phyloP scores from a whole-genome alignment of 2,888 invertebrate genomes.

The Drosophila ezoana region DNA sequence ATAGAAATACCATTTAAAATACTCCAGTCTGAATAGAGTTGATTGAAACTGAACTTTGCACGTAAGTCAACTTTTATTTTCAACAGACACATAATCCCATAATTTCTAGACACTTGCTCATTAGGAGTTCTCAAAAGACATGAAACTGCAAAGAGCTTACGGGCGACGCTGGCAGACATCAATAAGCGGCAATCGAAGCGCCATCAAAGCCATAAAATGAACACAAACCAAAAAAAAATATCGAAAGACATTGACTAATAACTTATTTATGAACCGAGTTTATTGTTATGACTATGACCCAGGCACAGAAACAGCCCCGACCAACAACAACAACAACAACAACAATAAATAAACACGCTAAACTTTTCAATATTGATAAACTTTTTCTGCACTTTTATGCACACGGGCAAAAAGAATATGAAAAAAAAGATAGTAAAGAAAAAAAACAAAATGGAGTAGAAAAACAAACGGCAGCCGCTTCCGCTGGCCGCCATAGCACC shows the following conservation, averaged over 20 bases:
- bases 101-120: slow-evolving; percentile 11
- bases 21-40: slow-evolving; percentile 5
- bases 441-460: slow-evolving; percentile 29
- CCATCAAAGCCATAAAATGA: slow-evolving; percentile 30
- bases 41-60: background rate
- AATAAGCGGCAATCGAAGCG: slow-evolving; percentile 22
- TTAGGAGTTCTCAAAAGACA: slow-evolving; percentile 6
- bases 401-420: slow-evolving; percentile 10
- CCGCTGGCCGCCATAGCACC: slow-evolving; percentile 74
- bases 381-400: slow-evolving; percentile 61
- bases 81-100: slow-evolving; percentile 18
- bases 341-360: slow-evolving; percentile 68
- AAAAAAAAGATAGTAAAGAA: background rate
- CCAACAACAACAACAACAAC: slow-evolving; percentile 1
- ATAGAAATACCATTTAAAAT: background rate
- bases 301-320: slow-evolving; percentile 10
- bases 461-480: slow-evolving; percentile 60
- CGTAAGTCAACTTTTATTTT: slow-evolving; percentile 8
- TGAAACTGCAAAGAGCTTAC: slow-evolving; percentile 1
- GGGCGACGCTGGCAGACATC: background rate
- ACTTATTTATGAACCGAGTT: slow-evolving; percentile 74
- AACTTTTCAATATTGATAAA: slow-evolving; percentile 78
- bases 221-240: slow-evolving; percentile 4
- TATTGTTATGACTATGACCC: slow-evolving; percentile 67
- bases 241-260: slow-evolving; percentile 66